phyloP scores from a whole-genome alignment of 1,140 invertebrate genomes.

The Grapholita molesta region DNA sequence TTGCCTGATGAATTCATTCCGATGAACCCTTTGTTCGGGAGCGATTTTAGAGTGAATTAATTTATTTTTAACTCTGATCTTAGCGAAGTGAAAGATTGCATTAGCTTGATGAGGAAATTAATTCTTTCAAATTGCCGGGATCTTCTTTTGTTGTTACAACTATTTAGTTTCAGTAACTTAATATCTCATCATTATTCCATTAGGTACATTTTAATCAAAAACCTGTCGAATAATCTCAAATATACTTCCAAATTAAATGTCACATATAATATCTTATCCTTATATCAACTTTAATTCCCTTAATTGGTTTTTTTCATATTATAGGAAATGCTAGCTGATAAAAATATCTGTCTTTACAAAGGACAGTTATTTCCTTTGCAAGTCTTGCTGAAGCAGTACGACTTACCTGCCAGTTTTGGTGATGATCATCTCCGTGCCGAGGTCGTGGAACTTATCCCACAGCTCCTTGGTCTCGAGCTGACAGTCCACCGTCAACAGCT shows the following conservation, averaged over 20 bases:
- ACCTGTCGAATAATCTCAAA: too few relatives aligned
- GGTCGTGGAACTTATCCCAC: constrained; percentile 96
- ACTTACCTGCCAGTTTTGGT: constrained; percentile 97
- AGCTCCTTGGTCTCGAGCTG: constrained; percentile 96
- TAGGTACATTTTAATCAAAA: too few relatives aligned
- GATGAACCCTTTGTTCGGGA: constrained; percentile 54
- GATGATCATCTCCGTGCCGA: constrained; percentile 99
- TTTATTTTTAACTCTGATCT: constrained; percentile 56
- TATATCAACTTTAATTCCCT: too few relatives aligned
- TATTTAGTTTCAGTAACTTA: neutral
- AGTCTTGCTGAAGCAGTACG: neutral
- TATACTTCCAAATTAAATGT: too few relatives aligned
- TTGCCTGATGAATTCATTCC: constrained; percentile 74
- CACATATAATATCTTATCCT: too few relatives aligned
- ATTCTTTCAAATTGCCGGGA: constrained; percentile 21
- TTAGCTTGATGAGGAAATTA: constrained; percentile 53
- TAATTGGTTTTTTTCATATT: too few relatives aligned
- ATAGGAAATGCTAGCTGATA: too few relatives aligned
- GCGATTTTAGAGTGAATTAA: constrained; percentile 64
- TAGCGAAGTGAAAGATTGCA: constrained; percentile 64
- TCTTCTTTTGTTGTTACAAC: neutral
- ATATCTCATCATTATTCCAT: too few relatives aligned
- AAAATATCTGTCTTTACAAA: too few relatives aligned
- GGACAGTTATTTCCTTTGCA: neutral
- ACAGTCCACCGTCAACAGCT: constrained; percentile 89